A percentile compares a stretch with the other conserved stretches of the same genome.
Conservation (phyloP, 2,888 invertebrate species). For the Prenolepis imparis region DNA sequence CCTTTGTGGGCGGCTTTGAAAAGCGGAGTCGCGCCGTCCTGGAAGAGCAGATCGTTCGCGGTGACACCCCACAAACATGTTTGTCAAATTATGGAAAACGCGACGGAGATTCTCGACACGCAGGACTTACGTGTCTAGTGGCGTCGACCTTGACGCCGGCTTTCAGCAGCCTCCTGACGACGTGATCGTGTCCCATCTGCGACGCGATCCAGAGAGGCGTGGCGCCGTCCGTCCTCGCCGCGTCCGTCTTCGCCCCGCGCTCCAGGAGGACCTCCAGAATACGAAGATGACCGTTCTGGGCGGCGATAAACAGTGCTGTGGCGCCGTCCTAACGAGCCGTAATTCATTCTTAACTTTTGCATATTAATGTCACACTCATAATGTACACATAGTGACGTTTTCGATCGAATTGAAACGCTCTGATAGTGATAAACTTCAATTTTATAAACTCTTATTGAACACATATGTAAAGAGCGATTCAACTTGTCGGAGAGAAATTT, state of each 20-base stretch:
- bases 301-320: slow-evolving; percentile 96
- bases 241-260: slow-evolving; percentile 92
- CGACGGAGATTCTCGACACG: neutral
- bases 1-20: slow-evolving; percentile 99
- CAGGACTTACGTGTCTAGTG: slow-evolving; percentile 90
- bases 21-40: slow-evolving; percentile 97
- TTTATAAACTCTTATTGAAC: neutral
- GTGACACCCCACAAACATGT: slow-evolving; percentile 13
- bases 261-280: slow-evolving; percentile 91
- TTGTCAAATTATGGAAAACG: neutral
- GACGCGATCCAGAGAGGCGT: slow-evolving; percentile 97
- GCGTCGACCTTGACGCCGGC: slow-evolving; percentile 93
- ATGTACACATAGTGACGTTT: neutral
- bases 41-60: slow-evolving; percentile 18
- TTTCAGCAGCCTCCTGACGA: slow-evolving; percentile 92
- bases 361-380: neutral
- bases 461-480: neutral
- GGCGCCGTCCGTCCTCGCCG: slow-evolving; percentile 93
- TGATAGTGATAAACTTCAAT: slow-evolving; percentile 7
- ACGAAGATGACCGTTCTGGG: slow-evolving; percentile 96
- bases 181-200: slow-evolving; percentile 97
- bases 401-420: neutral
- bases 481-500: neutral
- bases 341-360: slow-evolving; percentile 14
- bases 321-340: slow-evolving; percentile 92